Base-by-base conservation (phyloP, 2,888 invertebrate species). In the Hydropsyche betteni region DNA sequence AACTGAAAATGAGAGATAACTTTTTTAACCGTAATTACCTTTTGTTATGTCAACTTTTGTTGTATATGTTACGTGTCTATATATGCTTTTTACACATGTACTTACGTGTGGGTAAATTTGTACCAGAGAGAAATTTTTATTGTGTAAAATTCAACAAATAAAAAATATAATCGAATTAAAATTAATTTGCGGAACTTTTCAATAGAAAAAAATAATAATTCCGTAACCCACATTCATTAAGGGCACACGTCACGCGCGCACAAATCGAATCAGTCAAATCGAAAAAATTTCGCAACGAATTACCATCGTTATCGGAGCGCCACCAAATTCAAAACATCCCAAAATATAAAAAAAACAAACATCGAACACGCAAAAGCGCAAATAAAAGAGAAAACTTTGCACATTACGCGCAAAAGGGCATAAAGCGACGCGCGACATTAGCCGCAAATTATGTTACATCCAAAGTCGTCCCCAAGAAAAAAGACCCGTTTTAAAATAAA, bases 1-100 rank as follows among this genome's bases (percentile, higher is more conserved):
- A 64, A 72, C 61, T 64, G 64, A 69, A 71, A 75, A 74, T 74
- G 74, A 64, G 76, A 78, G 78, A 78, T 78, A 76, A 73, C 68
- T 55, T 77, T 70, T 76, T 76, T 68, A 58, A 68, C 61, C 74
- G 70, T 74, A 78, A 76, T 78, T 73, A 74, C 78, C 76, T 74
- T 44, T 78, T 78, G 76, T 78, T 74, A 71, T 38, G 38, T 75
- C 52, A 68, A 70, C 68, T 52, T 76, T 55, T 55, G n/a, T 51
- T 51, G 8, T 51, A 51, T 51, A 51, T 55, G 55, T 14, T 55
- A n/a, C n/a, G 16, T 16, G 55, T n/a, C 2, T 55, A n/a, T 2
- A 55, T 55, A 55, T 14, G 24, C 24, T 24, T 24, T 55, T 14
- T 55, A 55, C 16, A 55, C 12, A 55, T 55, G 16, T 55, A n/a